Evolutionary conservation across 2,797 vertebrate genomes (phyloP).

Genomic region (Clarias fuscus): DNA sequence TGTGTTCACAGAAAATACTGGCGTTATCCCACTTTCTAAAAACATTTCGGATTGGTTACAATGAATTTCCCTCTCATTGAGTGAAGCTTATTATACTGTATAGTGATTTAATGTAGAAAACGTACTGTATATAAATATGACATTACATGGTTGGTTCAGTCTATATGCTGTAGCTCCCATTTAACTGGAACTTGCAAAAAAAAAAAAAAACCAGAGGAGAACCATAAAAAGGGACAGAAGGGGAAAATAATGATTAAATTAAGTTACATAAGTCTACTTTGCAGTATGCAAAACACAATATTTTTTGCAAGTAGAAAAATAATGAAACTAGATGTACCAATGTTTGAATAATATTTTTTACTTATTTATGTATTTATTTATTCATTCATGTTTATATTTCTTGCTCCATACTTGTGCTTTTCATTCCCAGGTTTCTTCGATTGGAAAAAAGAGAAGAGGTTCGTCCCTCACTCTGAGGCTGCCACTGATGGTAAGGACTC

Average conservation of each 20-base stretch:
- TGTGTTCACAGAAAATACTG: neutral
- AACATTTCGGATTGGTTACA: neutral
- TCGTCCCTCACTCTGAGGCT: constrained; percentile 71
- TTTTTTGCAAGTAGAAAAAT: neutral
- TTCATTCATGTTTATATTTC: neutral
- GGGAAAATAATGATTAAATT: neutral
- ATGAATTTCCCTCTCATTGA: neutral
- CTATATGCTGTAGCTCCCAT: too few relatives aligned
- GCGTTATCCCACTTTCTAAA: neutral
- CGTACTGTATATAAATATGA: neutral
- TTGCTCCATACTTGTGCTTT: neutral
- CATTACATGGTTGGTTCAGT: neutral
- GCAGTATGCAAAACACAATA: neutral
- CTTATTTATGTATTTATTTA: too few relatives aligned
- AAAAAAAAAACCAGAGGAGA: neutral
- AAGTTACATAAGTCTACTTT: neutral
- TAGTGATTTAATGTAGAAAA: neutral
- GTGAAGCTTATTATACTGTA: neutral
- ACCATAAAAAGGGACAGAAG: neutral
- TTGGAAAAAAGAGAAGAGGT: constrained; percentile 74
- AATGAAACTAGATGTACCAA: neutral
- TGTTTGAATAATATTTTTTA: too few relatives aligned
- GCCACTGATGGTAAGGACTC: constrained; percentile 68
- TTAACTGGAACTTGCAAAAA: neutral
- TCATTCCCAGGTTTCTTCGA: constrained; percentile 72